Percentiles rank a stretch among this genome's conserved stretches.
phyloP scores from a whole-genome alignment of 2,888 invertebrate genomes.

The Caenorhabditis sp. region DNA sequence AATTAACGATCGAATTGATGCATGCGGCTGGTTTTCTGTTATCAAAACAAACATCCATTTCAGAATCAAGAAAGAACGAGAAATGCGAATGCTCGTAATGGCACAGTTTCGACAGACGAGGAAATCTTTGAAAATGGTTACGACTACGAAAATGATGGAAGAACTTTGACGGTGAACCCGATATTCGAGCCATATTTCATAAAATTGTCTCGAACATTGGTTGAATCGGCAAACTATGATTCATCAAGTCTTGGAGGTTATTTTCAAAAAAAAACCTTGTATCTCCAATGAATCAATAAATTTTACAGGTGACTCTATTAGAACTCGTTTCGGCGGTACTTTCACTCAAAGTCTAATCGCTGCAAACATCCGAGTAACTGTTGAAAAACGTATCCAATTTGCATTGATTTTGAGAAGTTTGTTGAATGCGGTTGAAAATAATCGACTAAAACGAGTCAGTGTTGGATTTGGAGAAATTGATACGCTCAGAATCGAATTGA shows the following conservation, averaged over 20 bases:
- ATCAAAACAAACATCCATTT: too few species aligned
- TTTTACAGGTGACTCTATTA: conserved; percentile 8
- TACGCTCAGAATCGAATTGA: conserved; percentile 21
- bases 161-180: conserved; percentile 11
- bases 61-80: conserved; percentile 25
- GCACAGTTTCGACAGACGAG: conserved; percentile 13
- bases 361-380: conserved; percentile 21
- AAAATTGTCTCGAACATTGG: conserved; percentile 12
- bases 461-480: conserved; percentile 29
- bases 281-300: neutral
- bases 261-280: neutral
- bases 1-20: too few species aligned
- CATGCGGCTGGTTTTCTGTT: too few species aligned
- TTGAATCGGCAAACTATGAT: conserved; percentile 21
- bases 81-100: conserved; percentile 10
- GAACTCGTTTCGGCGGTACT: conserved; percentile 19
- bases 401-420: conserved; percentile 20
- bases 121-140: conserved; percentile 22
- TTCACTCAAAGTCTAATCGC: conserved; percentile 28
- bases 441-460: conserved; percentile 7
- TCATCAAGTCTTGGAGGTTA: conserved; percentile 12
- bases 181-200: conserved; percentile 19
- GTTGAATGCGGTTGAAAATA: conserved; percentile 20
- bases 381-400: conserved; percentile 26
- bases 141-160: conserved; percentile 24